These are phyloP conservation scores for Leptinotarsa juncta DNA, from an alignment of 2,888 invertebrate species.

Conservation along the genomic window DNA sequence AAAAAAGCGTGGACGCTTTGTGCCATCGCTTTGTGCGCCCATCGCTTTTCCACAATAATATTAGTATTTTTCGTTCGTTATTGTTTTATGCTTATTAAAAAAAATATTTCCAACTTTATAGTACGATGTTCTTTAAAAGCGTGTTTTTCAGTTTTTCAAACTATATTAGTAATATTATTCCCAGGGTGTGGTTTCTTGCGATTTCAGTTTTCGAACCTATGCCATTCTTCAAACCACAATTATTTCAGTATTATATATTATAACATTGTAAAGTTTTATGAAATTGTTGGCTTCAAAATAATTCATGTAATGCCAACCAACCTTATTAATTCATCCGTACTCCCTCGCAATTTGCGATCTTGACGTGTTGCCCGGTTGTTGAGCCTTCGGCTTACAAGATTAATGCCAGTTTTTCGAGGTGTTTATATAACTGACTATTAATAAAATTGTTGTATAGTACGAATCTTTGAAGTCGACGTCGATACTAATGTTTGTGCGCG, in stretches of 20 bases:
- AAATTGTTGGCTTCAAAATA: constrained; percentile 21
- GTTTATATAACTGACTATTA: constrained; percentile 25
- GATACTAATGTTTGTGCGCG: not conserved
- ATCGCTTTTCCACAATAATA: too few relatives aligned
- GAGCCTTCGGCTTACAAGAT: constrained; percentile 23
- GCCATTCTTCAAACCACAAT: not conserved
- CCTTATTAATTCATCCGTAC: constrained; percentile 25
- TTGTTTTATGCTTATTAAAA: too few relatives aligned
- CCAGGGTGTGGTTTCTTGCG: too few relatives aligned
- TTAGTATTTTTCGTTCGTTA: too few relatives aligned
- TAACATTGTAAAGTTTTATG: constrained; percentile 13
- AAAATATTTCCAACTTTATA: too few relatives aligned
- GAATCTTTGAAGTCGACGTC: not conserved
- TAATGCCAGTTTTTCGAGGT: constrained; percentile 23
- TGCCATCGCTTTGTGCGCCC: too few relatives aligned
- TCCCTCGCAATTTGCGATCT: constrained; percentile 24
- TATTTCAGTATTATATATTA: not conserved
- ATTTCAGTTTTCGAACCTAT: not conserved
- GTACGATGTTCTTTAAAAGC: too few relatives aligned
- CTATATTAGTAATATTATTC: too few relatives aligned
- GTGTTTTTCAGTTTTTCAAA: too few relatives aligned
- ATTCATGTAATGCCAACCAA: constrained; percentile 20
- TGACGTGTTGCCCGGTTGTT: constrained; percentile 14
- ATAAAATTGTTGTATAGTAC: constrained; percentile 25
- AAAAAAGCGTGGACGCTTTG: too few relatives aligned